Evolutionary conservation across 1,140 invertebrate species (phyloP).

Genomic region (Globodera ellingtonae): DNA sequence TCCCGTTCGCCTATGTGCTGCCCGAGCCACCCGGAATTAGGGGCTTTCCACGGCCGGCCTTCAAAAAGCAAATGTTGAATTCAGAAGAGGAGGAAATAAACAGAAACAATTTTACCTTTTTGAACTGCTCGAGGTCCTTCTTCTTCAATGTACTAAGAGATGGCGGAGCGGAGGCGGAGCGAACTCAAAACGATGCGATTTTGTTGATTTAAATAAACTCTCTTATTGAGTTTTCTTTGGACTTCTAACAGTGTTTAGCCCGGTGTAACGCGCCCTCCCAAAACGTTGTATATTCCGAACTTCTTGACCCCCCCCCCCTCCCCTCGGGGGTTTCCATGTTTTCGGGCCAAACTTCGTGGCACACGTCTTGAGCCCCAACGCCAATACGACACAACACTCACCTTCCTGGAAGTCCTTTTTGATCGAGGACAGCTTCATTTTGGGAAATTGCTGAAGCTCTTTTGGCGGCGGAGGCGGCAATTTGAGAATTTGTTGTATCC

Average conservation of each 20-base stretch:
- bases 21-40: conserved; percentile 20
- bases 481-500: conserved; percentile 77
- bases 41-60: conserved; percentile 54
- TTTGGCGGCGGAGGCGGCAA: conserved; percentile 71
- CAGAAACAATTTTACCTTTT: conserved; percentile 39
- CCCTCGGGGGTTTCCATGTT: no score
- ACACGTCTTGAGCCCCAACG: no score
- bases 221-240: no score
- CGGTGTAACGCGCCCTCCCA: background rate
- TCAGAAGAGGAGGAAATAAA: background rate
- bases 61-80: background rate
- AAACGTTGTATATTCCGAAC: background rate
- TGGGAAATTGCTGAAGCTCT: background rate
- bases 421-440: conserved; percentile 41
- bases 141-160: conserved; percentile 43
- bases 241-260: no score
- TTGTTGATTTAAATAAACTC: no score
- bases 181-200: conserved; percentile 28
- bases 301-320: no score
- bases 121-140: conserved; percentile 52
- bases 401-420: conserved; percentile 73
- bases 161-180: conserved; percentile 41
- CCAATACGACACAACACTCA: conserved; percentile 24
- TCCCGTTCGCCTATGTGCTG: background rate
- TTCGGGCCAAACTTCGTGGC: no score